A percentile compares a stretch with the other conserved stretches of the same genome.
Conservation (phyloP, 2,113 vertebrate species). For the Crypturellus undulatus region DNA sequence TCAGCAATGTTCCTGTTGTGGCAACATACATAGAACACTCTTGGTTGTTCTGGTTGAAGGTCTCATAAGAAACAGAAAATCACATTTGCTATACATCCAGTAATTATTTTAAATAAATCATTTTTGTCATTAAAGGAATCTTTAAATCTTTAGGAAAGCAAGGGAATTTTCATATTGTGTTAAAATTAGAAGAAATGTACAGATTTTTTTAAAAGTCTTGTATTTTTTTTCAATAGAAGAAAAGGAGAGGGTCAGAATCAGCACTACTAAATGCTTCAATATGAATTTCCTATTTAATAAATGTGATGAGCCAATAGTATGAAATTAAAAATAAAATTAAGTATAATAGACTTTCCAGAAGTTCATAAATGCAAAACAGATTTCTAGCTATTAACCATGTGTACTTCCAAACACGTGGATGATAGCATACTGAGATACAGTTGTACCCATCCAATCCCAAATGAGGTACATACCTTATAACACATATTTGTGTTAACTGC, state of each 20-base stretch:
- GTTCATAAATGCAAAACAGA: not conserved
- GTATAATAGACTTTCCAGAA: not conserved
- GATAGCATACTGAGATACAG: not conserved
- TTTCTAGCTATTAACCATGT: not conserved
- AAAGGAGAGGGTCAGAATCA: not conserved
- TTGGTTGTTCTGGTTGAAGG: not conserved
- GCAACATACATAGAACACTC: not conserved
- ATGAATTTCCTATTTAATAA: not conserved
- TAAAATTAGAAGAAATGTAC: not conserved
- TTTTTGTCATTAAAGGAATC: not conserved
- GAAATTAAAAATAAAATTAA: not conserved
- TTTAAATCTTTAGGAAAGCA: not conserved
- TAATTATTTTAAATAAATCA: not conserved
- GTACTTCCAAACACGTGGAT: not conserved
- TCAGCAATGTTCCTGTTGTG: not conserved
- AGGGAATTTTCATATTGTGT: not conserved
- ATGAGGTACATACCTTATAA: not conserved
- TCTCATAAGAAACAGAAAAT: not conserved
- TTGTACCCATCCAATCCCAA: not conserved
- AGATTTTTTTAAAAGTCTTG: not conserved
- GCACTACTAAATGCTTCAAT: not conserved
- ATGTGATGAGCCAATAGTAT: not conserved
- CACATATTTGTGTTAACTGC: too few species aligned
- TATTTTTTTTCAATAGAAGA: not conserved
- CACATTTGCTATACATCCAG: not conserved